Percentiles rank a stretch among this genome's conserved stretches.
These are phyloP conservation scores for Clepsis dumicolana DNA, from an alignment of 2,888 invertebrate genomes.

Conservation along the genomic window DNA sequence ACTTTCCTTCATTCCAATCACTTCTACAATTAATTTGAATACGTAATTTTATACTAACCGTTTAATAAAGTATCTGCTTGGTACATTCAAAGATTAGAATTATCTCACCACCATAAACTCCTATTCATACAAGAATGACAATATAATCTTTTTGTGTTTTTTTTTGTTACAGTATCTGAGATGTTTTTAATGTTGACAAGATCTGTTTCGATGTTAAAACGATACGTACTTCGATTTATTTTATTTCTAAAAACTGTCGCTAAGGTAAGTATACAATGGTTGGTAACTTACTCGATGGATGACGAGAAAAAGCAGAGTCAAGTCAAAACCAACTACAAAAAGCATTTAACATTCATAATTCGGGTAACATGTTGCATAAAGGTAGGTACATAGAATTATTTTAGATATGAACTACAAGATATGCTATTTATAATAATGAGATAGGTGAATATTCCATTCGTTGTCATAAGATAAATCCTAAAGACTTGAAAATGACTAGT, in stretches of 20 bases:
- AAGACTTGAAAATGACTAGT: conserved; percentile 64
- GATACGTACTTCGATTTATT: too few relatives aligned
- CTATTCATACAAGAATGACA: not conserved
- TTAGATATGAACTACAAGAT: conserved; percentile 80
- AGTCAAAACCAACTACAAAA: conserved; percentile 39
- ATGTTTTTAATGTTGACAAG: not conserved
- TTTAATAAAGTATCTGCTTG: conserved; percentile 36
- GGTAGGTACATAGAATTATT: conserved; percentile 51
- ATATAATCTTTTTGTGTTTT: not conserved
- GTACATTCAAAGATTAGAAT: conserved; percentile 42
- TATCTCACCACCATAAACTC: conserved; percentile 40
- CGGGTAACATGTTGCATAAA: conserved; percentile 49
- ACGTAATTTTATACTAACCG: conserved; percentile 28
- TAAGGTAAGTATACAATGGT: not conserved
- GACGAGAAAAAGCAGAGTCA: conserved; percentile 29
- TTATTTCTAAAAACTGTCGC: not conserved
- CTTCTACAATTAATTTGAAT: conserved; percentile 31
- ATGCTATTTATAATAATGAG: conserved; percentile 72
- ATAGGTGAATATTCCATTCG: conserved; percentile 67
- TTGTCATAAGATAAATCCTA: conserved; percentile 70
- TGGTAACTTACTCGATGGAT: conserved; percentile 4
- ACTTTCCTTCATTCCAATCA: conserved; percentile 16
- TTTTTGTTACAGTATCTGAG: not conserved
- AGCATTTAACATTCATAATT: conserved; percentile 45
- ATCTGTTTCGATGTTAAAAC: not conserved